Percentiles rank a stretch among this genome's conserved stretches.
Conservation (phyloP, 2,797 vertebrate species). For the Bradypodion pumilum region DNA sequence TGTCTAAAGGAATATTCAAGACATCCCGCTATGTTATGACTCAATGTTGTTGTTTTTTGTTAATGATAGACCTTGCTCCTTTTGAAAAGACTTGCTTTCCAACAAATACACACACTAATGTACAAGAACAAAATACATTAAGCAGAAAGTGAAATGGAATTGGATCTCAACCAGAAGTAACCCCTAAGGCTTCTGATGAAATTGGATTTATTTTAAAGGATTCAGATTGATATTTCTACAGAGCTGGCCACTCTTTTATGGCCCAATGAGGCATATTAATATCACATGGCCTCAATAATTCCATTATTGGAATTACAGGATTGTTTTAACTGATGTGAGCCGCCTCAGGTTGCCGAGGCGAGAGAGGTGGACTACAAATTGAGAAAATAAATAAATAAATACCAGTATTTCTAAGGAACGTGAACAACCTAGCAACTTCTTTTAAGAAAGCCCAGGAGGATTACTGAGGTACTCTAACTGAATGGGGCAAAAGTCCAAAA, state of each 20-base stretch:
- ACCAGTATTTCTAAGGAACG: not conserved
- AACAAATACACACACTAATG: not conserved
- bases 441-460: not conserved
- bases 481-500: not conserved
- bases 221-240: not conserved
- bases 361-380: too few species aligned
- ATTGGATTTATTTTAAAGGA: constrained; percentile 6
- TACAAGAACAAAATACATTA: not conserved
- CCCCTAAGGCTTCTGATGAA: not conserved
- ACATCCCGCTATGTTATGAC: not conserved
- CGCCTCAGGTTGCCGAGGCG: too few species aligned
- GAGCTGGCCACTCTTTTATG: not conserved
- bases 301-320: too few species aligned
- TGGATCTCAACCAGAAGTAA: not conserved
- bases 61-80: constrained; percentile 7
- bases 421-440: not conserved
- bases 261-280: not conserved
- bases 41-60: constrained; percentile 16
- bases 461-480: not conserved
- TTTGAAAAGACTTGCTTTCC: constrained; percentile 9
- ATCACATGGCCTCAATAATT: not conserved
- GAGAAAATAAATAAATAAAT: too few species aligned
- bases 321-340: too few species aligned
- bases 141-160: not conserved
- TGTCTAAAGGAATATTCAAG: not conserved